Conservation (phyloP, 2,113 vertebrate species). For the Lophotis ruficrista region DNA sequence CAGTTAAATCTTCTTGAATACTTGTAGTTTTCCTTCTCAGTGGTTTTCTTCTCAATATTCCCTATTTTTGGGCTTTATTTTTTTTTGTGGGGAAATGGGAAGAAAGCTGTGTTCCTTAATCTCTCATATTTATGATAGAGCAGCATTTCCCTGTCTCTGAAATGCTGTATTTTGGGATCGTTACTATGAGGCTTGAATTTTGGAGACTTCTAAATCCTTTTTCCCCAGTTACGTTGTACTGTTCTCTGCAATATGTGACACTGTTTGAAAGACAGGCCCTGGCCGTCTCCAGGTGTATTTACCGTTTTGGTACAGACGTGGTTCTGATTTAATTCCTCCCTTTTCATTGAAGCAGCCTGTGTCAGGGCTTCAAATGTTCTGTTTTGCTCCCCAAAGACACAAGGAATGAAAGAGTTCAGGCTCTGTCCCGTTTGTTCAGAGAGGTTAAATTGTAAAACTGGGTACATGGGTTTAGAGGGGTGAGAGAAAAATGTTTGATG, state of each 20-base stretch:
- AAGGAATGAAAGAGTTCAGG: background rate
- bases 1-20: background rate
- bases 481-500: background rate
- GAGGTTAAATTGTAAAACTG: background rate
- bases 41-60: too few species aligned
- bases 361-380: background rate
- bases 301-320: background rate
- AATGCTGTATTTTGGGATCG: background rate
- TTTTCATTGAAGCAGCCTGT: background rate
- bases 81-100: background rate
- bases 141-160: background rate
- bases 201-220: background rate
- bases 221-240: fast-evolving
- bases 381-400: background rate
- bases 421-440: background rate
- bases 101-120: background rate
- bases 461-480: background rate
- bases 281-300: background rate
- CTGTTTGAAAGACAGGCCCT: background rate
- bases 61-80: background rate
- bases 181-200: background rate
- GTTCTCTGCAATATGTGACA: too few species aligned
- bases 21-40: background rate
- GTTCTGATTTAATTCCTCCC: background rate
- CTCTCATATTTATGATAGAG: background rate